phyloP scores from a whole-genome alignment of 2,888 invertebrate species.

The Caenorhabditis plicata region DNA sequence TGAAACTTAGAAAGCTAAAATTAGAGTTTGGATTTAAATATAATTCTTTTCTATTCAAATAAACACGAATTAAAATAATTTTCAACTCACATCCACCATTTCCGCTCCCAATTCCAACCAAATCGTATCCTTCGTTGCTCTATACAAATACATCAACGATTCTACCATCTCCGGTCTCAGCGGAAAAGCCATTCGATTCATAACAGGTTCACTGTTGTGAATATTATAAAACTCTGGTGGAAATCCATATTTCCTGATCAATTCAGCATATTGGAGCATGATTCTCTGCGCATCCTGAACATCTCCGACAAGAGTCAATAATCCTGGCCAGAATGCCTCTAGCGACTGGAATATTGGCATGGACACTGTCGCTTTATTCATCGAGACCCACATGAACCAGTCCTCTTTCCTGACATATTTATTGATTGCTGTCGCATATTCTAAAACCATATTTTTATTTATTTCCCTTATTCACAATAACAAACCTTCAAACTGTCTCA shows the following conservation, averaged over 20 bases:
- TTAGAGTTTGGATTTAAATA: too few species aligned
- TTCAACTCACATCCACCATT: constrained; percentile 73
- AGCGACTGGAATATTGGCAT: constrained; percentile 96
- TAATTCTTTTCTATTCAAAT: not conserved
- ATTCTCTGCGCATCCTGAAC: constrained; percentile 87
- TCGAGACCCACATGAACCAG: constrained; percentile 99
- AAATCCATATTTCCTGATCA: constrained; percentile 96
- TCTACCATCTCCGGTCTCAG: constrained; percentile 92
- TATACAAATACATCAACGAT: constrained; percentile 86
- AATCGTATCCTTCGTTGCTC: constrained; percentile 89
- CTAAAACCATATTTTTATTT: constrained; percentile 65
- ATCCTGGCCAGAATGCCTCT: constrained; percentile 97
- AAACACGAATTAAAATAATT: not conserved
- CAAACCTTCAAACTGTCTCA: constrained; percentile 86
- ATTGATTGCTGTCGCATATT: constrained; percentile 68
- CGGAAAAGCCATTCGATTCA: constrained; percentile 85
- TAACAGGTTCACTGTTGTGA: constrained; percentile 70
- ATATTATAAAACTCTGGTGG: constrained; percentile 97
- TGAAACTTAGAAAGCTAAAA: too few species aligned
- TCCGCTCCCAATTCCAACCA: constrained; percentile 89
- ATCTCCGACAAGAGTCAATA: constrained; percentile 79
- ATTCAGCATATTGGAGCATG: constrained; percentile 84
- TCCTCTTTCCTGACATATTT: constrained; percentile 81
- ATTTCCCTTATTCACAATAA: too few species aligned
- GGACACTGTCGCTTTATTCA: constrained; percentile 81